phyloP scores from a whole-genome alignment of 2,888 invertebrate species.

The Ecliptopera silaceata region DNA sequence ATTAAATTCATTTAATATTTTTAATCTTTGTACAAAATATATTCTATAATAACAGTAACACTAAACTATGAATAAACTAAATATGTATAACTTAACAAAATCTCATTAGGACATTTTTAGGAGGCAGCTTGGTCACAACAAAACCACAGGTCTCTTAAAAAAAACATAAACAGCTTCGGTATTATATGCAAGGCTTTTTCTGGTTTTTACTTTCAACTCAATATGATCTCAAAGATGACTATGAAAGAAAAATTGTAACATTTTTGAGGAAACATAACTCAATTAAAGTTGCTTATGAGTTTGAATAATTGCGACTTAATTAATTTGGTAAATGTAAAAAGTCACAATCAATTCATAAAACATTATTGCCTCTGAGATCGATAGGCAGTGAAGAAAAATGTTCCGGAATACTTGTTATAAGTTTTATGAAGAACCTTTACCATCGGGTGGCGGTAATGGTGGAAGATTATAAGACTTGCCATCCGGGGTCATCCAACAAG shows the following conservation, averaged over 20 bases:
- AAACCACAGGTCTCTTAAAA: neutral
- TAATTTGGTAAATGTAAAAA: neutral
- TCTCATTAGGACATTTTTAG: conserved; percentile 48
- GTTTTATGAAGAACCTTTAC: conserved; percentile 52
- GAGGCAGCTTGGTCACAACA: conserved; percentile 48
- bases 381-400: conserved; percentile 26
- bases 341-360: neutral
- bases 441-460: conserved; percentile 52
- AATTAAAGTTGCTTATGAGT: neutral
- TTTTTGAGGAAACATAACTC: no score
- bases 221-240: neutral
- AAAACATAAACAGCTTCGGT: neutral
- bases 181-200: neutral
- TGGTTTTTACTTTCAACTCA: neutral
- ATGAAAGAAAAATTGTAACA: no score
- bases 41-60: conserved; percentile 33
- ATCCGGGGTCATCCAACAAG: conserved; percentile 79
- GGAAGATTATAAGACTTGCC: conserved; percentile 76
- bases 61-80: conserved; percentile 36
- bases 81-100: conserved; percentile 40
- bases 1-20: conserved; percentile 12
- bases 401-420: conserved; percentile 51
- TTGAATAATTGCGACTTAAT: neutral
- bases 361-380: conserved; percentile 2
- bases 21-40: conserved; percentile 31